phyloP scores from a whole-genome alignment of 2,113 vertebrate genomes.

The Syngnathus scovelli region DNA sequence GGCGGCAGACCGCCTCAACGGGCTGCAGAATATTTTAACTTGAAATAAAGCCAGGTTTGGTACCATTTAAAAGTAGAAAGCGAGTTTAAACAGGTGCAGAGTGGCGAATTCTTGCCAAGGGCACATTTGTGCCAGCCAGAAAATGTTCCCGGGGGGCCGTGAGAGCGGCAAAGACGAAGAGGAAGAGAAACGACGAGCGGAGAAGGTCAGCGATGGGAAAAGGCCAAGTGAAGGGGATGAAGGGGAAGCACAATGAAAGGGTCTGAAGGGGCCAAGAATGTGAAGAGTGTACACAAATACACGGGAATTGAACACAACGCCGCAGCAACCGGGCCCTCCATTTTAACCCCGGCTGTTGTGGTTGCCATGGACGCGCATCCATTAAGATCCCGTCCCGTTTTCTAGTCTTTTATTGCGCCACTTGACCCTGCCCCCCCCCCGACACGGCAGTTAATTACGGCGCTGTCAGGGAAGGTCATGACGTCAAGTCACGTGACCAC shows the following conservation, averaged over 20 bases:
- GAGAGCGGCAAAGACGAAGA: conserved; percentile 34
- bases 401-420: conserved; percentile 40
- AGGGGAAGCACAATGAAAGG: conserved; percentile 33
- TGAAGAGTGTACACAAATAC: conserved; percentile 58
- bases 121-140: background rate
- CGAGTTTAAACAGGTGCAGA: background rate
- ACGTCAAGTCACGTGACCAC: conserved; percentile 4
- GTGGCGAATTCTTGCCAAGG: background rate
- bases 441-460: conserved; percentile 44
- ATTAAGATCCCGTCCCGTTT: conserved; percentile 43
- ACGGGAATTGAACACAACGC: conserved; percentile 35
- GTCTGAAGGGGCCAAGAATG: conserved; percentile 35
- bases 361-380: conserved; percentile 58
- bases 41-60: too few relatives aligned
- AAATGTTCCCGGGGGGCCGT: conserved; percentile 12
- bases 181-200: conserved; percentile 39
- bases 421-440: conserved; percentile 45
- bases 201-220: conserved; percentile 5
- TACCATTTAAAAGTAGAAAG: too few relatives aligned
- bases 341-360: conserved; percentile 60
- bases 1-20: background rate
- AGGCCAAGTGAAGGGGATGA: background rate
- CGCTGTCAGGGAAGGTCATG: conserved; percentile 25
- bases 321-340: conserved; percentile 46
- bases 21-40: background rate